Evolutionary conservation across 2,113 vertebrate species (phyloP), one percentile per base, ranked within the genome.

Genomic region (Gavialis gangeticus): DNA sequence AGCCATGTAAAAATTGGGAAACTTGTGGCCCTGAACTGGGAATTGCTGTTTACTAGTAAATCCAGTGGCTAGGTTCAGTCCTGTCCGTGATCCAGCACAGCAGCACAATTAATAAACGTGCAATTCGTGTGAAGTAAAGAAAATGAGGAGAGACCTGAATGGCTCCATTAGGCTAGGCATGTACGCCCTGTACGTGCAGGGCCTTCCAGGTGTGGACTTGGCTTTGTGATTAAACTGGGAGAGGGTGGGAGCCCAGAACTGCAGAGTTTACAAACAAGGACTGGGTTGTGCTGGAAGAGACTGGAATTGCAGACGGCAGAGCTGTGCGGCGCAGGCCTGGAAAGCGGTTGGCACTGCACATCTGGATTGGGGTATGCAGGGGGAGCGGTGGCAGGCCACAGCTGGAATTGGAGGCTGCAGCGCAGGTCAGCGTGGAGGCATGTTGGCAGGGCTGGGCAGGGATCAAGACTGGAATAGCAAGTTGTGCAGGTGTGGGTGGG

Each of bases 381-480:
- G 77, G 34, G 15, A 10, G 34, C 3, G 2, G n/a, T 4, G 8
- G 64, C 14, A 12, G 67, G 19, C 21, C 6, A 71, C 6, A 37
- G 67, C 14, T 37, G 67, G 67, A 71, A 12, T 37, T 19, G 11
- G 12, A 24, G 22, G 30, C n/a, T 13, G 67, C 13, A 13, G 30
- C 22, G 67, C 30, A 34, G 30, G 67, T 22, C 30, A 71, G 30
- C 18, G 37, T 37, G 67, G 67, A 30, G 18, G 12, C 10, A 5
- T 19, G n/a, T 8, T 3, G 28, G 1, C 6, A 67, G 57, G 16
- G 60, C 2, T 5, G 60, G 2, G 25, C 0, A 1, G 71, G 82
- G 84, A 30, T 71, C 19, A 21, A 30, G 30, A 12, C 21, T 71
- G 30, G 17, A 71, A 34, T 37, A 69, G 66, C 18, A 37, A 12